phyloP scores from a whole-genome alignment of 1,140 invertebrate genomes.

The Ptiloglossa arizonensis region DNA sequence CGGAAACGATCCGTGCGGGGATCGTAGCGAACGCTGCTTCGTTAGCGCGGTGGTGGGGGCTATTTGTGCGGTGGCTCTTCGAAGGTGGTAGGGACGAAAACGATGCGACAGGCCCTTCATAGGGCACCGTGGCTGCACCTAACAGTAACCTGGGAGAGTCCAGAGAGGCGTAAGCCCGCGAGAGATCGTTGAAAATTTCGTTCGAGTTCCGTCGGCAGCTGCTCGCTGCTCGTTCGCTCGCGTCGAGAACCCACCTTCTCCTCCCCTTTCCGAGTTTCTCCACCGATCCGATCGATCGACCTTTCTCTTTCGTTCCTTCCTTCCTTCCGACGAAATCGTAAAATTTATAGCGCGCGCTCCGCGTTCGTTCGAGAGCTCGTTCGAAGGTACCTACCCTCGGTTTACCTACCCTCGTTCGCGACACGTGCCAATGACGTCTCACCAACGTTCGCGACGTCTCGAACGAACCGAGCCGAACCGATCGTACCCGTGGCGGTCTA shows the following conservation, averaged over 20 bases:
- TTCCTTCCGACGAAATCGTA: conserved; percentile 13
- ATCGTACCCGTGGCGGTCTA: conserved; percentile 5
- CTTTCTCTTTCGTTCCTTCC: neutral
- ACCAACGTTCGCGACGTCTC: conserved; percentile 15
- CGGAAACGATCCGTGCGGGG: conserved; percentile 49
- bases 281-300: neutral
- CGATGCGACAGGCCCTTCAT: conserved; percentile 72
- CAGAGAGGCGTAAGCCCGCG: conserved; percentile 44
- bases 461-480: neutral
- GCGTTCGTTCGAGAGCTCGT: conserved; percentile 22
- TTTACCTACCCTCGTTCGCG: conserved; percentile 48
- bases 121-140: conserved; percentile 55
- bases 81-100: conserved; percentile 66
- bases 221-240: neutral
- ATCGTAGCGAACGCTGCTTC: conserved; percentile 30
- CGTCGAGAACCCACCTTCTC: neutral
- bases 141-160: conserved; percentile 64
- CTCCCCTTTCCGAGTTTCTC: neutral
- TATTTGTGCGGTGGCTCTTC: conserved; percentile 39
- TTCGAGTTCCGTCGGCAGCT: neutral
- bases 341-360: conserved; percentile 34
- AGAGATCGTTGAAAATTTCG: conserved; percentile 24
- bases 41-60: conserved; percentile 48
- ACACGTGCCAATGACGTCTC: conserved; percentile 72
- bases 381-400: conserved; percentile 21